A percentile compares a stretch with the other conserved stretches of the same genome.
These are phyloP conservation scores for Procavia capensis DNA, from an alignment of 2,113 vertebrate species.

Conservation along the genomic window DNA sequence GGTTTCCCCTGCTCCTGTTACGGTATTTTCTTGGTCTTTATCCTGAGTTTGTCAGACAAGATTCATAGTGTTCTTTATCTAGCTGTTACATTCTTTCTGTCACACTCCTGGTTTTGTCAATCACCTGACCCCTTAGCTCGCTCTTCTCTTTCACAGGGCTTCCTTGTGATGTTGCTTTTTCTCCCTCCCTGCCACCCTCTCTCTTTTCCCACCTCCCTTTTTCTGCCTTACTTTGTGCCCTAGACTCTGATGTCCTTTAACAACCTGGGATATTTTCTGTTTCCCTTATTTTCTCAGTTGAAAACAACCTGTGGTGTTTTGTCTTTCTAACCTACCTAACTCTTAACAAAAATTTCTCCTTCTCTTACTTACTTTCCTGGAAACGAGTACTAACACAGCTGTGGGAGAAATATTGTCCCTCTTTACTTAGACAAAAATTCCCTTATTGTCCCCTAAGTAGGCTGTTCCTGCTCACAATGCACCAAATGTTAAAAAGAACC, in stretches of 20 bases:
- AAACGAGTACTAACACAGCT: neutral
- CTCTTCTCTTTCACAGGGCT: neutral
- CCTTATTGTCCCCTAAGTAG: neutral
- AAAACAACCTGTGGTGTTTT: neutral
- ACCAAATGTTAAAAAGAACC: neutral
- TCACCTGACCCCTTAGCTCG: neutral
- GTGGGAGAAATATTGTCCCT: neutral
- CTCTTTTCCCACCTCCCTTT: too few relatives aligned
- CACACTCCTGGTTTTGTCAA: too few relatives aligned
- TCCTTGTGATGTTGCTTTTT: neutral
- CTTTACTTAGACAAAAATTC: neutral
- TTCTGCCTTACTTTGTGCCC: neutral
- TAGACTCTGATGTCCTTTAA: neutral
- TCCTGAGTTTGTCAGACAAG: neutral
- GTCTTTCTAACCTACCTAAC: neutral
- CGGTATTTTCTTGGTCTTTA: neutral
- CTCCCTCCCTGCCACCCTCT: neutral
- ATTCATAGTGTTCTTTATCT: neutral
- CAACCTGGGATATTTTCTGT: neutral
- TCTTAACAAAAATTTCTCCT: constrained; percentile 10
- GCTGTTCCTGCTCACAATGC: neutral
- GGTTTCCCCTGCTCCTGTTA: neutral
- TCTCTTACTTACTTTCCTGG: constrained; percentile 14
- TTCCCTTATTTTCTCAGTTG: neutral
- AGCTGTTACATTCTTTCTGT: neutral